These are phyloP conservation scores for Sitobion miscanthi DNA, from an alignment of 1,140 invertebrate genomes.

Conservation along the genomic window DNA sequence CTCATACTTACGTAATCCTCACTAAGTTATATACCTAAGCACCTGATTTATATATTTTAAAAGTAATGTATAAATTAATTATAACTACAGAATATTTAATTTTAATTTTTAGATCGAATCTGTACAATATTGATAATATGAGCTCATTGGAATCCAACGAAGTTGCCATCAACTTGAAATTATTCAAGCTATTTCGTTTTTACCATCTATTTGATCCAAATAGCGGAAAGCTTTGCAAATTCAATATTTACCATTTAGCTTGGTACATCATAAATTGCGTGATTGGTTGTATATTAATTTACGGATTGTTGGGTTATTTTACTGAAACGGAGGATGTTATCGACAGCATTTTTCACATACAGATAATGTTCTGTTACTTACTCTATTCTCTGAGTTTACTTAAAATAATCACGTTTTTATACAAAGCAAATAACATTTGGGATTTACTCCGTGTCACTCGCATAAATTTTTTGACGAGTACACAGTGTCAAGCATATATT, in stretches of 20 bases:
- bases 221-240: not conserved
- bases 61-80: not conserved
- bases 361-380: not conserved
- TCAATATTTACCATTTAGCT: not conserved
- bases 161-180: not conserved
- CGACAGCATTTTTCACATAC: not conserved
- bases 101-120: not conserved
- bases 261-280: not conserved
- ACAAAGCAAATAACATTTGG: not conserved
- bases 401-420: not conserved
- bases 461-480: not conserved
- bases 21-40: too few species aligned
- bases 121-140: not conserved
- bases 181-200: not conserved
- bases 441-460: not conserved
- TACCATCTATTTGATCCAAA: not conserved
- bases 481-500: not conserved
- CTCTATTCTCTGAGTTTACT: not conserved
- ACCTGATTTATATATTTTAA: not conserved
- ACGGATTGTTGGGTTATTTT: not conserved
- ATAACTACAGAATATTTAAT: not conserved
- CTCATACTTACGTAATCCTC: too few species aligned
- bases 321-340: not conserved
- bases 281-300: not conserved
- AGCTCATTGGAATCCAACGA: not conserved